Evolutionary conservation across 2,113 vertebrate species (phyloP), one percentile per base, ranked within the genome.

Genomic region (Cyanoderma ruficeps): DNA sequence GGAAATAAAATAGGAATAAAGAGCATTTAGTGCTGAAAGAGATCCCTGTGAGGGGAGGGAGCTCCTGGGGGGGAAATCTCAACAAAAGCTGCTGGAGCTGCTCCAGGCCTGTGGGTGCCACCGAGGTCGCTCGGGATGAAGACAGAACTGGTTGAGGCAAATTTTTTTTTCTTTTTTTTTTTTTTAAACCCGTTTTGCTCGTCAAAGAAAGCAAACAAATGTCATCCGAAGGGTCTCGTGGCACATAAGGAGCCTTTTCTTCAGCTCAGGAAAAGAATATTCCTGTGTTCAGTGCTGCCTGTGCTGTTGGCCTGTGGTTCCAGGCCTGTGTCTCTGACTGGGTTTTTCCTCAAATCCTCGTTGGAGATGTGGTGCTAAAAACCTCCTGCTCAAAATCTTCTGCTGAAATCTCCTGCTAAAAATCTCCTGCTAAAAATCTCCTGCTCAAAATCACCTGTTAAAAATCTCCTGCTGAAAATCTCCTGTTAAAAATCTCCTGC

Each of bases 21-120:
- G 85, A 93, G 82, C 42, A 9, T 92, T 93, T 81, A 90, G 79
- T 46, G 86, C 55, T 88, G 88, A 47, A 68, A 87, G 89, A 87
- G 65, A 49, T 76, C 78, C 47, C 78, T 67, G 83, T 67, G n/a
- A n/a, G n/a, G n/a, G n/a, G n/a, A n/a, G n/a, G n/a, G 83, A 56
- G 83, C 93, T 79, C 1, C 52, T 5, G 74, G 39, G 2, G 18
- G 72, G 93, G 92, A 94, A 95, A 85, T 92, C 82, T 79, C 75
- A 30, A 68, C 75, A 91, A 90, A 91, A 68, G n/a, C 70, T 59
- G 27, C 70, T 87, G 96, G 94, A 93, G 2, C n/a, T 19, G 3
- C 8, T 76, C 94, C 95, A 93, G 82, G 70, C 49, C 57, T 55
- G 78, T 15, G 83, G 82, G n/a, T n/a, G n/a, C n/a, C 1, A 21